Base-by-base conservation (phyloP, 2,113 vertebrate species). In the Suncus etruscus region DNA sequence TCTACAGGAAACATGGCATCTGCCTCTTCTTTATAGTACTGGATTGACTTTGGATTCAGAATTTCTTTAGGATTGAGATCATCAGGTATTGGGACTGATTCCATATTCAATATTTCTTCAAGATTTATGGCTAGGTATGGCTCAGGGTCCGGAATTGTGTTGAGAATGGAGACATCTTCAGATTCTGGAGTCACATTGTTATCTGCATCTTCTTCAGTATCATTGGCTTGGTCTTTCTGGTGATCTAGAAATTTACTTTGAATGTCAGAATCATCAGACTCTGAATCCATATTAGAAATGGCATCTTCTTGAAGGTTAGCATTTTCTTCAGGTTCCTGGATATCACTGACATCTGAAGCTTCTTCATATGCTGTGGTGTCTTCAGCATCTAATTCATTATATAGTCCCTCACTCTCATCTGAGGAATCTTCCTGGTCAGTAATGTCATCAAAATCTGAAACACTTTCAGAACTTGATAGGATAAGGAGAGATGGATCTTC, bases 91-190 rank as follows among this genome's bases (percentile, higher is more conserved):
- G 81, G 77, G 11, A 94, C 63, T 65, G 68, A 47, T 66, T 87
- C 77, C 54, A 91, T 48, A 78, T 91, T 84, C 77, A 92, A 68
- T 27, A 89, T 81, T 87, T 94, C 87, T 92, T 92, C 54, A 91
- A 96, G 77, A 83, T 77, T 89, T 47, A 92, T 10, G 11, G 84
- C 74, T 32, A 81, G n/a, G 39, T 91, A 73, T 91, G 89, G 82
- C 24, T 70, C 84, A 80, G 22, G 87, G 70, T 96, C 87, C 91
- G 84, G 81, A 86, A 94, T 89, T 83, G 32, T 84, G 66, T 2
- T 92, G 15, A 86, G 39, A 85, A 95, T 81, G 70, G 88, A 94
- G 39, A 89, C 39, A 76, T 91, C 84, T 80, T 95, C 90, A 69
- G 65, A 68, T 25, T 93, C 91, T 50, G 84, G 54, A 76, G 25